Base-by-base conservation (phyloP, 2,888 invertebrate species). In the Arenicola marina region DNA sequence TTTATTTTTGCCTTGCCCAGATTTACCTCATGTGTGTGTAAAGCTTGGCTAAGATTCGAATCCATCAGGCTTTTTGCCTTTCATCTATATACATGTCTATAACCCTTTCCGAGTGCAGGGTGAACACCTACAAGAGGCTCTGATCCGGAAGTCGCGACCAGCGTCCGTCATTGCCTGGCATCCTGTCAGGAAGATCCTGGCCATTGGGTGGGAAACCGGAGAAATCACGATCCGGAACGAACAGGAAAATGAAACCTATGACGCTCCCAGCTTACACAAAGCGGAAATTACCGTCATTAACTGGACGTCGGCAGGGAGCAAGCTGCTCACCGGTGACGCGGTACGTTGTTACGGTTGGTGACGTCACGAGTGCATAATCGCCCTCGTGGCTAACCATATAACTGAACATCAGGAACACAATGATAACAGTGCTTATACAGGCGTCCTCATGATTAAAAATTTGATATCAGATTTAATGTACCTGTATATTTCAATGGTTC, bases 181-280 rank as follows among this genome's bases (percentile, higher is more conserved):
- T 84, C 95, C 96, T 0, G 89, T 89, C 56, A 88, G 90, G 76
- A 89, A 89, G 61, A 86, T 93, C 62, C 84, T 97, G 57, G 91
- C 91, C 1, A 90, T 91, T 46, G 94, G 93, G 2, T 96, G 95
- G 93, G 94, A 95, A 84, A 93, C 90, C 76, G 96, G 96, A 28
- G 93, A 94, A 78, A 86, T 97, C 3, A 88, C 90, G 75, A 88
- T 93, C 45, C 93, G 93, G 92, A 87, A 89, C 72, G 89, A 89
- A 58, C 74, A 75, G 29, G 82, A 81, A 38, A 74, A 77, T 55
- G 81, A 84, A 33, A 74, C 81, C 65, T 72, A 75, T 66, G 64
- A 88, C 87, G 67, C 87, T 89, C 60, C 89, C 87, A 66, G 85
- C 18, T 62, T 87, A 11, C 89, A 89, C 72, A 83, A 85, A 66